Evolutionary conservation across 2,888 invertebrate species (phyloP), one percentile per base, ranked within the genome.

Genomic region (Encarsia formosa): DNA sequence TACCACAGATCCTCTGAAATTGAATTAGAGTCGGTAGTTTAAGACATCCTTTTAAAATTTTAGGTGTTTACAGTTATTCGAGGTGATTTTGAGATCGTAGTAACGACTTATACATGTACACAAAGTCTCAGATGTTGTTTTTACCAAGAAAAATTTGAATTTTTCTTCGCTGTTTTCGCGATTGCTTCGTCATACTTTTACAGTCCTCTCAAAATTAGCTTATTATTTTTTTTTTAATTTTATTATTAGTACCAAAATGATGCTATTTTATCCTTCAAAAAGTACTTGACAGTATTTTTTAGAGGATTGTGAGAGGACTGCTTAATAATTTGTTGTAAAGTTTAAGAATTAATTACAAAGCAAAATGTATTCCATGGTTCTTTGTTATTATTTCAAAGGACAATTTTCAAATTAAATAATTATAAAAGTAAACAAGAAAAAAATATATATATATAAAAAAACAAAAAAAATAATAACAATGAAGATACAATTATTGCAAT

Each of bases 31-130:
- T 45, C 37, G 48, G 38, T 59, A 57, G 53, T 56, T n/a, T n/a
- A 50, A 35, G 51, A 61, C 54, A 70, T 67, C 68, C 67, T 68
- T 69, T 68, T 71, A 71, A 54, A 40, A 66, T 65, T 68, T 66
- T 71, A 71, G 69, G 61, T 71, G 70, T 72, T 72, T 64, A 65
- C 58, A 64, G 70, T 68, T 67, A 59, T 70, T 69, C 42, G 45
- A 52, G 52, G 64, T 59, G 54, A 60, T 69, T 41, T 20, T 20
- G 43, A 35, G 40, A 38, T 32, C 45, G 34, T 54, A 50, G 48
- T 23, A 42, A 43, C 39, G 47, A 54, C 50, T 49, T 46, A 41
- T 47, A 40, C 32, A 49, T 49, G 44, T 49, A 56, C 34, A 52
- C 46, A 41, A n/a, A 51, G 39, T 39, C 37, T 49, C 46, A 24